Evolutionary conservation across 2,888 invertebrate genomes (phyloP).

Genomic region (Silvanus unidentatus): DNA sequence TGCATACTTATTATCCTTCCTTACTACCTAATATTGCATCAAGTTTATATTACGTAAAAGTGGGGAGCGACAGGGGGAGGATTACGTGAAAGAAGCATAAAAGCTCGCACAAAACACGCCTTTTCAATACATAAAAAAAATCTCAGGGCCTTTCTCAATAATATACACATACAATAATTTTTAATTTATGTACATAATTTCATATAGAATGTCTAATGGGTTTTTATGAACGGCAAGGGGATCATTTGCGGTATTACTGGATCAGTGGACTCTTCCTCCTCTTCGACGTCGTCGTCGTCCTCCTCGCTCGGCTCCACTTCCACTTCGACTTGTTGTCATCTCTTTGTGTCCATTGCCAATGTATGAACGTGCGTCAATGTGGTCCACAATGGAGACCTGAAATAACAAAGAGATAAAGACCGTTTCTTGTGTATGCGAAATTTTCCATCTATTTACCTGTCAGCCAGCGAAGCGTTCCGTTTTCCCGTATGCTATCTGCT

Average conservation of each 20-base stretch:
- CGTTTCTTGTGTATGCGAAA: no score
- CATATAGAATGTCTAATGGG: slow-evolving; percentile 20
- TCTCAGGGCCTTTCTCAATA: not conserved
- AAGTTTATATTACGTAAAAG: no score
- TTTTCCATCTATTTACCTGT: slow-evolving; percentile 35
- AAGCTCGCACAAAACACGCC: no score
- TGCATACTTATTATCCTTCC: no score
- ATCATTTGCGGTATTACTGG: slow-evolving; percentile 41
- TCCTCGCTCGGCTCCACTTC: slow-evolving; percentile 19
- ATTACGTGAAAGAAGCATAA: no score
- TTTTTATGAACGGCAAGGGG: slow-evolving; percentile 38
- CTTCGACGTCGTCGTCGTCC: slow-evolving; percentile 26
- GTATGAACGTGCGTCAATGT: slow-evolving; percentile 70
- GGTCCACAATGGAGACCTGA: slow-evolving; percentile 75
- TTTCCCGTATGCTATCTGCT: slow-evolving; percentile 41
- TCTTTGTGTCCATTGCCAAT: slow-evolving; percentile 36
- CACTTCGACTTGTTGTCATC: slow-evolving; percentile 34
- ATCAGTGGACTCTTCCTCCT: slow-evolving; percentile 26
- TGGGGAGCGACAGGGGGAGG: no score
- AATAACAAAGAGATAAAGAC: slow-evolving; percentile 15
- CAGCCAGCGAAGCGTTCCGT: slow-evolving; percentile 29
- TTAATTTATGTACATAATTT: not conserved
- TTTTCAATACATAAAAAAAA: slow-evolving; percentile 1
- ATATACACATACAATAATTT: not conserved
- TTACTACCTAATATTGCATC: no score